phyloP scores from a whole-genome alignment of 2,797 vertebrate genomes.

The Poeciliopsis paucimaculata region DNA sequence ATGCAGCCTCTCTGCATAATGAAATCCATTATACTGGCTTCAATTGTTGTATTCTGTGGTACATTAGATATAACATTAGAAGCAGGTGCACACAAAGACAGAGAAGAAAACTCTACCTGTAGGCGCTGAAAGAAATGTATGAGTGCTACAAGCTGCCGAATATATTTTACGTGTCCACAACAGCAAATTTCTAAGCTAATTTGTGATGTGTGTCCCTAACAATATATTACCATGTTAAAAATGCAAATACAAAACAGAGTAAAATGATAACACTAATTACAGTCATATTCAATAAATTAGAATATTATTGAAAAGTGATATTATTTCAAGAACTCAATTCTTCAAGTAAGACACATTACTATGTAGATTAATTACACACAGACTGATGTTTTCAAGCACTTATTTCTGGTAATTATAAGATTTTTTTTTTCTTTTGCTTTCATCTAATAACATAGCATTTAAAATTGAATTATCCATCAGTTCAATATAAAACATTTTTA shows the following conservation, averaged over 20 bases:
- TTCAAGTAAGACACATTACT: background rate
- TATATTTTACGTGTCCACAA: slow-evolving; percentile 12
- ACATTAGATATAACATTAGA: slow-evolving; percentile 32
- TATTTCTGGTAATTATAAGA: background rate
- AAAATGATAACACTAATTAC: background rate
- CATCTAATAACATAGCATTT: background rate
- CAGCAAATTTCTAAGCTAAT: background rate
- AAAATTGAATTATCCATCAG: background rate
- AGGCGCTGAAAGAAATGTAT: slow-evolving; percentile 38
- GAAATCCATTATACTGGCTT: slow-evolving; percentile 47
- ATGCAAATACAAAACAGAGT: background rate
- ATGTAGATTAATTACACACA: background rate
- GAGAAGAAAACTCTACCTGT: slow-evolving; percentile 31
- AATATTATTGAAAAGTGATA: background rate
- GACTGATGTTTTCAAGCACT: background rate
- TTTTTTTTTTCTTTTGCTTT: background rate
- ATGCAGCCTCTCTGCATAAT: slow-evolving; percentile 45
- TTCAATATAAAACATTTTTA: background rate
- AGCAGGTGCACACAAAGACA: slow-evolving; percentile 29
- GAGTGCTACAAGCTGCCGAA: slow-evolving; percentile 14
- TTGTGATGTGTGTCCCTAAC: background rate
- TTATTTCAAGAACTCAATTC: background rate
- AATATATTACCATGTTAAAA: background rate
- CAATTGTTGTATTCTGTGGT: slow-evolving; percentile 30
- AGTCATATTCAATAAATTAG: background rate